Conservation (phyloP, 2,113 vertebrate genomes). For the Desmodus rotundus region DNA sequence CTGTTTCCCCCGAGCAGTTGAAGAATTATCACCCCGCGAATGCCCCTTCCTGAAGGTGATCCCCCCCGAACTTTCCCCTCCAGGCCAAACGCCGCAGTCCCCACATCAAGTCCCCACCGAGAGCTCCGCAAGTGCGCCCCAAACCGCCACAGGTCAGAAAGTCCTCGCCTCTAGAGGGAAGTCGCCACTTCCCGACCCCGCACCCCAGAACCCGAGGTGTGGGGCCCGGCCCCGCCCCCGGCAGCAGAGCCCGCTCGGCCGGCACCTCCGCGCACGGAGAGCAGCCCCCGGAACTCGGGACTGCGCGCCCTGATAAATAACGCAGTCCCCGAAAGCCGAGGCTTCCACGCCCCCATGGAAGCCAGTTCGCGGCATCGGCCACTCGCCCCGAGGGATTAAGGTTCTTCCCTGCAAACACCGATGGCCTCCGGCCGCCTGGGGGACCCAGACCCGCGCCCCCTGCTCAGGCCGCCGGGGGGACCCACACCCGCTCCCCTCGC, state of each 20-base stretch:
- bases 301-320: neutral
- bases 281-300: neutral
- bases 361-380: neutral
- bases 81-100: constrained; percentile 7
- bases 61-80: neutral
- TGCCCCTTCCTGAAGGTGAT: neutral
- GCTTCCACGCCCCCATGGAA: neutral
- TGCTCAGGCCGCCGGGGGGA: neutral
- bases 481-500: neutral
- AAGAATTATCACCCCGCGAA: neutral
- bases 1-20: neutral
- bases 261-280: neutral
- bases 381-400: neutral
- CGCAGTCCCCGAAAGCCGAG: neutral
- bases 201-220: neutral
- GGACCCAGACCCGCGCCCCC: neutral
- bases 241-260: neutral
- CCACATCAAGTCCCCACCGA: neutral
- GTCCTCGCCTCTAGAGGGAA: neutral
- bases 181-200: neutral
- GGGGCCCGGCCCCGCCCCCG: constrained; percentile 3
- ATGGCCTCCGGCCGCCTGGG: neutral
- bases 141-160: neutral
- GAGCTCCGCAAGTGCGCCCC: neutral
- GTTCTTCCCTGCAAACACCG: neutral